Conservation (phyloP, 2,888 invertebrate genomes). For the Macropis europaea region DNA sequence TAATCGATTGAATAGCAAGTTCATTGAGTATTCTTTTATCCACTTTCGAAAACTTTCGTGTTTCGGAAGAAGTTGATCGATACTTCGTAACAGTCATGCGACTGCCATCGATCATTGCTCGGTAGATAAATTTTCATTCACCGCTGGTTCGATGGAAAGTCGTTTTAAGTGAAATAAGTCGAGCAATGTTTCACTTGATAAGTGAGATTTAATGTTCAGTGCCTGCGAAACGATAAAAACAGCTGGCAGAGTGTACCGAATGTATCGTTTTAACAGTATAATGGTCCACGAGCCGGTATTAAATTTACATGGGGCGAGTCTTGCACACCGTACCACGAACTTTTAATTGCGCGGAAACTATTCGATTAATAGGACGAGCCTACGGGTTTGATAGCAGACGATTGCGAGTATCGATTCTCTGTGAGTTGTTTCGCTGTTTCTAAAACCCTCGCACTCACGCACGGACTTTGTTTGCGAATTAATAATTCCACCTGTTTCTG, state of each 20-base stretch:
- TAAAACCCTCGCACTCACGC: neutral
- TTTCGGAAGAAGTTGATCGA: no score
- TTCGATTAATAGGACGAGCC: slow-evolving; percentile 66
- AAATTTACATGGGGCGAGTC: slow-evolving; percentile 65
- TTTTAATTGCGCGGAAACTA: slow-evolving; percentile 71
- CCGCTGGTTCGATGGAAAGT: slow-evolving; percentile 23
- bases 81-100: neutral
- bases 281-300: slow-evolving; percentile 60
- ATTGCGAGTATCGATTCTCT: slow-evolving; percentile 32
- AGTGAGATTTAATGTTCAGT: slow-evolving; percentile 54
- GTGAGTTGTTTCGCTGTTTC: slow-evolving; percentile 31
- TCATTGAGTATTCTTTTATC: no score
- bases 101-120: neutral
- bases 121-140: slow-evolving; percentile 24
- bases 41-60: no score
- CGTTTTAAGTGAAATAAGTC: slow-evolving; percentile 41
- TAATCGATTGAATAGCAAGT: no score
- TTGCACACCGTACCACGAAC: slow-evolving; percentile 35
- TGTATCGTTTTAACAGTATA: slow-evolving; percentile 61
- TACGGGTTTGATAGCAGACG: slow-evolving; percentile 35
- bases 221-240: slow-evolving; percentile 49
- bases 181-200: slow-evolving; percentile 44
- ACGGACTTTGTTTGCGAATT: neutral
- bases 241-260: slow-evolving; percentile 19
- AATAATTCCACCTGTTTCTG: neutral